These are phyloP conservation scores for Sebastes kiyomatsui DNA, from an alignment of 2,797 vertebrate genomes.

Conservation along the genomic window DNA sequence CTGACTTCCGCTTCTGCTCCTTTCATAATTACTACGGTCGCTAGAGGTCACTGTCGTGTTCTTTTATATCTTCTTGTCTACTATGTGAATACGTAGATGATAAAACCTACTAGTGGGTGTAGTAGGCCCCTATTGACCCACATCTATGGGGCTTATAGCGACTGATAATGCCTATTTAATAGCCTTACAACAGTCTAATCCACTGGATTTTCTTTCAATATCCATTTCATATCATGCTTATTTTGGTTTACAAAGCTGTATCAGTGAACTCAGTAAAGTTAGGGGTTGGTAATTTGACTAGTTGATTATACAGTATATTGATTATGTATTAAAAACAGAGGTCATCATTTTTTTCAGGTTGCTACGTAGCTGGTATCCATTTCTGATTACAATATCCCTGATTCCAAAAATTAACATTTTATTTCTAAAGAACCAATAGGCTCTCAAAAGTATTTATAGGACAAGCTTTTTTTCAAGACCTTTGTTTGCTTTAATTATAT, in stretches of 20 bases:
- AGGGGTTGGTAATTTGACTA: background rate
- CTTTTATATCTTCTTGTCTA: background rate
- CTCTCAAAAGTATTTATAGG: conserved; percentile 1
- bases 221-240: background rate
- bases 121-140: background rate
- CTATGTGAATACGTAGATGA: background rate
- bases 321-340: background rate
- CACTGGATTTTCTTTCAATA: background rate
- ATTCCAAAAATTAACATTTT: conserved; percentile 34
- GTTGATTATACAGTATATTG: background rate
- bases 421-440: background rate
- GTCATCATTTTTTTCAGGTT: background rate
- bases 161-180: background rate
- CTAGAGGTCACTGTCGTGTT: background rate
- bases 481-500: conserved; percentile 44
- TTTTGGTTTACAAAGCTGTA: conserved; percentile 11
- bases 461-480: conserved; percentile 8
- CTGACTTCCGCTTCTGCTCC: no score
- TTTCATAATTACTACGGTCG: no score
- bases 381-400: background rate
- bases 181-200: background rate
- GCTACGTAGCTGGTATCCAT: background rate
- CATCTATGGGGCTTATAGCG: background rate
- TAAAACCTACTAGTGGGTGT: background rate
- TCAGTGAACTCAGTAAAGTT: background rate